Evolutionary conservation across 2,888 invertebrate genomes (phyloP), one percentile per base, ranked within the genome.

Genomic region (Linnaemya tessellans): DNA sequence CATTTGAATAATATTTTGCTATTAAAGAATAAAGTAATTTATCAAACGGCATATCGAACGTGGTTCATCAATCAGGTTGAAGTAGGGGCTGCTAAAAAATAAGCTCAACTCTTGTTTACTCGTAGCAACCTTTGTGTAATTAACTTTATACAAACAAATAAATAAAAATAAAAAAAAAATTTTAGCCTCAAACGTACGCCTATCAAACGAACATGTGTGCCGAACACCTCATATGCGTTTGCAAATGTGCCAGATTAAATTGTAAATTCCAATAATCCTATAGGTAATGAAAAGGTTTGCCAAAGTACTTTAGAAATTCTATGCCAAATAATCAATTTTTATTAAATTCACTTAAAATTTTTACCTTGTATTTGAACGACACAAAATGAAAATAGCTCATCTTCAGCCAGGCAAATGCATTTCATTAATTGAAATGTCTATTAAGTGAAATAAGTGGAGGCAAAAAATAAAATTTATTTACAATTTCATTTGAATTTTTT

Each of bases 111-210:
- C 35, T 51, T 68, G 43, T 65, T 71, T 56, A 41, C 22, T 35
- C 49, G 58, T 75, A 38, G 65, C 25, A 80, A 62, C 80, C 74
- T 86, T 86, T 84, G 80, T 82, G 84, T 80, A 87, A 86, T 84
- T 87, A 87, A 84, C 58, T 62, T 60, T 30, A 18, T 35, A 35
- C 43, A 60, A 30, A 49, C 5, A 56, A 38, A 74, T 38, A 38
- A 30, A 5, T 5, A 74, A 46, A 49, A 30, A 49, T 3, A 56
- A 38, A 30, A 30, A 41, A 38, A 22, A 20, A 64, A 64, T 4
- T 56, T 22, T 25, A 15, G 22, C 4, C 13, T 11, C 1, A 18
- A 18, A 18, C 20, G 10, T 51, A 64, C 22, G 68, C 18, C 25
- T 13, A 4, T 4, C 22, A 60, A 20, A 15, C 41, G 18, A 51